phyloP scores from a whole-genome alignment of 1,140 invertebrate species.

The Cotesia typhae region DNA sequence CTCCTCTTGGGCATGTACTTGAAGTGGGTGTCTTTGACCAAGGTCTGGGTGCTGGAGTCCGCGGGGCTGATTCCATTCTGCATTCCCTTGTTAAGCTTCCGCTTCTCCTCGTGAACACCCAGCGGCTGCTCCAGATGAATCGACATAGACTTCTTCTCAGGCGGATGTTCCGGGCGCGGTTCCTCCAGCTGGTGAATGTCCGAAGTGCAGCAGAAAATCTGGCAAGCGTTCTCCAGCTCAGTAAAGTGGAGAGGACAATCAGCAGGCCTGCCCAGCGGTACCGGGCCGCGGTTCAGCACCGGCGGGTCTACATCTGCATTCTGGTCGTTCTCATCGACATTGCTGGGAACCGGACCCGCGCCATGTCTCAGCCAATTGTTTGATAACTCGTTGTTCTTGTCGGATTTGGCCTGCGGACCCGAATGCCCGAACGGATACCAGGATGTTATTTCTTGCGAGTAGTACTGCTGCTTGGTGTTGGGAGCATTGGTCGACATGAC shows the following conservation, averaged over 20 bases:
- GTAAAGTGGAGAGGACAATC: slow-evolving; percentile 56
- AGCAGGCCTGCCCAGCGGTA: slow-evolving; percentile 54
- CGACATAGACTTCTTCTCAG: slow-evolving; percentile 59
- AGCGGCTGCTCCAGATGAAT: slow-evolving; percentile 60
- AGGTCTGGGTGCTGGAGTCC: slow-evolving; percentile 58
- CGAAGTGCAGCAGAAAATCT: slow-evolving; percentile 57
- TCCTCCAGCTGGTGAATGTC: slow-evolving; percentile 61
- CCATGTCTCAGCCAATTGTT: slow-evolving; percentile 59
- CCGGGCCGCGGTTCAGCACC: slow-evolving; percentile 46
- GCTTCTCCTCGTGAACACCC: slow-evolving; percentile 59
- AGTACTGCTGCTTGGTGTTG: slow-evolving; percentile 59
- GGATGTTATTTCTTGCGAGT: slow-evolving; percentile 59
- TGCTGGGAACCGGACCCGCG: slow-evolving; percentile 54
- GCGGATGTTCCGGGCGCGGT: slow-evolving; percentile 55
- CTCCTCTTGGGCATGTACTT: slow-evolving; percentile 59
- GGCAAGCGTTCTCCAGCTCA: slow-evolving; percentile 58
- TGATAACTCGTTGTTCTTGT: slow-evolving; percentile 60
- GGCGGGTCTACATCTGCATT: slow-evolving; percentile 53
- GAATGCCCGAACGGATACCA: slow-evolving; percentile 60
- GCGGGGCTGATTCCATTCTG: slow-evolving; percentile 62
- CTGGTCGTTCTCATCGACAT: slow-evolving; percentile 60
- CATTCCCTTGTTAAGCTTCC: slow-evolving; percentile 57
- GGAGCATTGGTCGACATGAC: slow-evolving; percentile 52
- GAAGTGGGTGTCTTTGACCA: slow-evolving; percentile 61
- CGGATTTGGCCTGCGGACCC: slow-evolving; percentile 54